phyloP scores from a whole-genome alignment of 2,888 invertebrate genomes.

The Conistra vaccinii region DNA sequence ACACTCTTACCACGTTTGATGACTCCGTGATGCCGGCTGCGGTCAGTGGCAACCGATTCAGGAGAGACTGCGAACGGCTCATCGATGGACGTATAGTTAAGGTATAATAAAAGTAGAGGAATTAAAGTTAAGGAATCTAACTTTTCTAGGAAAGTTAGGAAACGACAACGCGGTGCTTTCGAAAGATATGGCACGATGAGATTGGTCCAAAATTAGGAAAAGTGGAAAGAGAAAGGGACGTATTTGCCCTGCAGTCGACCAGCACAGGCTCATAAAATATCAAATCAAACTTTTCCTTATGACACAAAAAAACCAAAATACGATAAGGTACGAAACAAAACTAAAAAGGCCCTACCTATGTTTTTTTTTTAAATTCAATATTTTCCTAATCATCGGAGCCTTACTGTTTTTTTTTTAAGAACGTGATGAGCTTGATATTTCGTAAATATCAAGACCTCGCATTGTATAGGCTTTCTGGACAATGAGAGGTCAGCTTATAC shows the following conservation, averaged over 20 bases:
- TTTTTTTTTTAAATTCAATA: background rate
- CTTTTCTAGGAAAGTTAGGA: background rate
- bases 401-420: background rate
- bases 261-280: background rate
- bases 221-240: background rate
- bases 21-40: constrained; percentile 91
- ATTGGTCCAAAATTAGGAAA: background rate
- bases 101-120: constrained; percentile 65
- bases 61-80: constrained; percentile 92
- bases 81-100: constrained; percentile 93
- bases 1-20: constrained; percentile 96
- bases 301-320: background rate
- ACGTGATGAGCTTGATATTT: too few relatives aligned
- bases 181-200: background rate
- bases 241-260: too few relatives aligned
- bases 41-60: constrained; percentile 82
- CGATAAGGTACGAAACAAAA: background rate
- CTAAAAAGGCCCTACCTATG: rapidly evolving
- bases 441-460: too few relatives aligned
- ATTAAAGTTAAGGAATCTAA: background rate
- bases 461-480: too few relatives aligned
- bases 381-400: background rate
- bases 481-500: background rate
- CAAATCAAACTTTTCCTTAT: background rate
- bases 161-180: background rate